Percentiles rank a stretch among this genome's conserved stretches.
Conservation (phyloP, 2,888 invertebrate species). For the Nycteola revayana region DNA sequence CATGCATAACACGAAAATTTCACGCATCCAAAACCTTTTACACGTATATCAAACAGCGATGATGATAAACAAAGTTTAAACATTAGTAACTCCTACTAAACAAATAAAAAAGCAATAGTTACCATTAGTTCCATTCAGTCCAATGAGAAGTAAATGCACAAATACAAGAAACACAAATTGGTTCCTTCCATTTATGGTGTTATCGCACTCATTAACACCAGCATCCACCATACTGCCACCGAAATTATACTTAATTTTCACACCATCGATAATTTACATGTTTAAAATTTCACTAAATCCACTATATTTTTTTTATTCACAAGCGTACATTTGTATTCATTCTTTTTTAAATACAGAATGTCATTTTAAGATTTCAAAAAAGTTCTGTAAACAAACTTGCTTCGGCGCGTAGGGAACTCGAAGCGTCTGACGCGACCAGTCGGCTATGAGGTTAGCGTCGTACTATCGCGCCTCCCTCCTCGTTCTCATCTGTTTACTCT, state of each 20-base stretch:
- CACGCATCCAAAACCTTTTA: neutral
- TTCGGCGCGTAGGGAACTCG: conserved; percentile 37
- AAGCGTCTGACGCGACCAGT: conserved; percentile 56
- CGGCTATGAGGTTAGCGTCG: conserved; percentile 60
- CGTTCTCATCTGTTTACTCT: conserved; percentile 73
- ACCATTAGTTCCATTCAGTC: conserved; percentile 80
- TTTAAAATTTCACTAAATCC: conserved; percentile 51
- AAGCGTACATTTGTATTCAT: conserved; percentile 31
- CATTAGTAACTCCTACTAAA: conserved; percentile 5
- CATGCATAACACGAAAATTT: too few species aligned
- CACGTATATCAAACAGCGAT: conserved; percentile 3
- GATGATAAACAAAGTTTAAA: conserved; percentile 14
- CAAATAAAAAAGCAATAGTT: conserved; percentile 42
- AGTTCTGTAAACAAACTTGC: conserved; percentile 55
- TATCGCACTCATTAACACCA: conserved; percentile 78
- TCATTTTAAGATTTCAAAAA: conserved; percentile 38
- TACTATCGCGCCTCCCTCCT: conserved; percentile 75
- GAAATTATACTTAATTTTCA: conserved; percentile 63
- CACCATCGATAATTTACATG: conserved; percentile 72
- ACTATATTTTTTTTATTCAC: conserved; percentile 37
- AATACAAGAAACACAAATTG: conserved; percentile 78
- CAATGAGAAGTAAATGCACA: conserved; percentile 78
- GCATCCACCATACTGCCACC: conserved; percentile 80
- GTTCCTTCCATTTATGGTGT: conserved; percentile 76
- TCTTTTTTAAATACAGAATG: conserved; percentile 28